Evolutionary conservation across 1,140 invertebrate species (phyloP), one percentile per base, ranked within the genome.

Genomic region (Muscidifurax raptorellus): DNA sequence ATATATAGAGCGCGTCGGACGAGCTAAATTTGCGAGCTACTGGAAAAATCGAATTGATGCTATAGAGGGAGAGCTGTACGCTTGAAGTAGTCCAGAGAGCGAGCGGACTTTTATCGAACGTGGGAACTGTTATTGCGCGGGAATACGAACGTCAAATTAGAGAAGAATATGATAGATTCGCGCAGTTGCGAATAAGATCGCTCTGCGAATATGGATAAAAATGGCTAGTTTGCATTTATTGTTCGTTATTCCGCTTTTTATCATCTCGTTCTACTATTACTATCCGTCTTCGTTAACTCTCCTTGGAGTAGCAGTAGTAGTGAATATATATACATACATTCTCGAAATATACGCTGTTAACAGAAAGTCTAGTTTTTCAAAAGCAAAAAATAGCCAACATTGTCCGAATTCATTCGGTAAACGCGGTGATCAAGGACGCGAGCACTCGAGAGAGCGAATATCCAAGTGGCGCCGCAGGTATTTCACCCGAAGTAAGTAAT

Each of bases 41-140:
- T 27, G 52, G 71, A 27, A 83, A 78, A 78, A 71, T 40, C 59
- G 83, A 78, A 66, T 76, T 72, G 36, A 76, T 47, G 25, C n/a
- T 22, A 59, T 3, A 59, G 52, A 59, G 52, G 18, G 52, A 18
- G 32, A 22, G 10, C 40, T 52, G 40, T 22, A 13, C 74, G 40
- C 25, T 47, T 25, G 74, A 76, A 76, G 40, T 76, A 76, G 74
- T 30, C 40, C n/a, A 36, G 69, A 80, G 74, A 27, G 66, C 66
- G 40, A 44, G 18, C 52, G 18, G 74, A 76, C 28, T 76, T 22
- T 40, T 78, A 85, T 86, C 59, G 22, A 82, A 83, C 59, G n/a
- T 0, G 25, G 25, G n/a, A 13, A 76, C 27, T 40, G 40, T 76
- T 47, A 76, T 76, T 76, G 36, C 40, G 28, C 36, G n/a, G 74